These are phyloP conservation scores for Callitettix versicolor DNA, from an alignment of 1,140 invertebrate genomes.

Conservation along the genomic window DNA sequence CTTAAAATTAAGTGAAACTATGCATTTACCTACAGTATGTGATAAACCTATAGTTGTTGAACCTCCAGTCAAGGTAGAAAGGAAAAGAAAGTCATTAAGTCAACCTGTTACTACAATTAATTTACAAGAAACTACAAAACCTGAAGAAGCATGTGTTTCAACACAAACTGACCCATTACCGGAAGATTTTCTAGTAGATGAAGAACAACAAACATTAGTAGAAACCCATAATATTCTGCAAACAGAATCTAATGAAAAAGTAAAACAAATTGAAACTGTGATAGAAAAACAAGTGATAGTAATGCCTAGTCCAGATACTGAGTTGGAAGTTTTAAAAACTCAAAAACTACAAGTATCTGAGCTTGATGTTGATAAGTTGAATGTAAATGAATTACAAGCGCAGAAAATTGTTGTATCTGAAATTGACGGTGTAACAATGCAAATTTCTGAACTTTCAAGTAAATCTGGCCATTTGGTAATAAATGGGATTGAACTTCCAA, in stretches of 20 bases:
- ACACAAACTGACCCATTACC: conserved; percentile 72
- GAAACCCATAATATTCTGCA: conserved; percentile 3
- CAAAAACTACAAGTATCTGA: conserved; percentile 53
- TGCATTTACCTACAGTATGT: too few species aligned
- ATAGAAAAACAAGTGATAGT: conserved; percentile 21
- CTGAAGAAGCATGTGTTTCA: conserved; percentile 37
- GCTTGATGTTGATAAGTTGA: conserved; percentile 62
- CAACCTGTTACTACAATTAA: neutral
- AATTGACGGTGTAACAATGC: conserved; percentile 58
- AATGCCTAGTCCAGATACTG: conserved; percentile 16
- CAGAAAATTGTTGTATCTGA: conserved; percentile 67
- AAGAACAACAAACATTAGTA: conserved; percentile 25
- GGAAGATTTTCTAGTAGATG: conserved; percentile 61
- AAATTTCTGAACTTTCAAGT: conserved; percentile 51
- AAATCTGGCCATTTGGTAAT: conserved; percentile 50
- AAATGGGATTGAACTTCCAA: conserved; percentile 50
- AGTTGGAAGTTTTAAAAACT: conserved; percentile 36
- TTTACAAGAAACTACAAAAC: neutral
- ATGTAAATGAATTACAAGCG: conserved; percentile 62
- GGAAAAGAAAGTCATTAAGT: conserved; percentile 6
- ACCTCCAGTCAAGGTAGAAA: conserved; percentile 13
- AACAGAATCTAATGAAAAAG: conserved; percentile 5
- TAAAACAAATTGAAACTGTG: conserved; percentile 10
- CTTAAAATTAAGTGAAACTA: too few species aligned
- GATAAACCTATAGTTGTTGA: conserved; percentile 19